These are phyloP conservation scores for Fratercula arctica DNA, from an alignment of 2,797 vertebrate genomes.

Conservation along the genomic window DNA sequence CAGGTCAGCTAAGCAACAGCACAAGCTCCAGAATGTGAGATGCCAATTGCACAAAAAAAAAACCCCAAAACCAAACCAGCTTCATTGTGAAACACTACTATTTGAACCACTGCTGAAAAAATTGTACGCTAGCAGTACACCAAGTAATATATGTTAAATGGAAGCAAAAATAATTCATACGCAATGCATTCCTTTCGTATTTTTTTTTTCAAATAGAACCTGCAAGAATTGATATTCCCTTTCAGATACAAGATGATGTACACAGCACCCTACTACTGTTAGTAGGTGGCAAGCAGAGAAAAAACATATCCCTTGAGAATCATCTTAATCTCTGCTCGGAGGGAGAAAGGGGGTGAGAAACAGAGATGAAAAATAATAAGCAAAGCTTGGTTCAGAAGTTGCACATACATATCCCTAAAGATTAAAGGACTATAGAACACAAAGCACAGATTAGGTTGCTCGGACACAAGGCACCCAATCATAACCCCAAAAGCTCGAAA, in stretches of 20 bases:
- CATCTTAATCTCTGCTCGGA: neutral
- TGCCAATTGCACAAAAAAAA: neutral
- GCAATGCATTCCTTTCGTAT: neutral
- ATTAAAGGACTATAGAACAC: neutral
- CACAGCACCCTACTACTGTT: neutral
- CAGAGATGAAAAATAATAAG: neutral
- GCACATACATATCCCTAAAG: neutral
- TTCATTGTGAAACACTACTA: neutral
- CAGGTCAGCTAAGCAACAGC: constrained; percentile 36
- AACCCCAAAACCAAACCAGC: neutral
- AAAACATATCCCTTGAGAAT: neutral
- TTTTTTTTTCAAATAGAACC: neutral
- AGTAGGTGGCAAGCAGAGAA: neutral
- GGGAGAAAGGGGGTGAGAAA: neutral
- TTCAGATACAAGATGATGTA: neutral
- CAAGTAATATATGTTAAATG: neutral
- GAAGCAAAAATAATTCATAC: neutral
- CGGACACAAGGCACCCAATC: neutral
- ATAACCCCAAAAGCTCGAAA: neutral
- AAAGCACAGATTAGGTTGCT: neutral
- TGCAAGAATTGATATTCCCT: neutral
- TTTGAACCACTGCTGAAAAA: neutral
- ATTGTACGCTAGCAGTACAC: neutral
- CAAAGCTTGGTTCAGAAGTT: neutral
- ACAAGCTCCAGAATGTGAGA: neutral